Conservation (phyloP, 2,113 vertebrate species). For the Myrmecobius fasciatus region DNA sequence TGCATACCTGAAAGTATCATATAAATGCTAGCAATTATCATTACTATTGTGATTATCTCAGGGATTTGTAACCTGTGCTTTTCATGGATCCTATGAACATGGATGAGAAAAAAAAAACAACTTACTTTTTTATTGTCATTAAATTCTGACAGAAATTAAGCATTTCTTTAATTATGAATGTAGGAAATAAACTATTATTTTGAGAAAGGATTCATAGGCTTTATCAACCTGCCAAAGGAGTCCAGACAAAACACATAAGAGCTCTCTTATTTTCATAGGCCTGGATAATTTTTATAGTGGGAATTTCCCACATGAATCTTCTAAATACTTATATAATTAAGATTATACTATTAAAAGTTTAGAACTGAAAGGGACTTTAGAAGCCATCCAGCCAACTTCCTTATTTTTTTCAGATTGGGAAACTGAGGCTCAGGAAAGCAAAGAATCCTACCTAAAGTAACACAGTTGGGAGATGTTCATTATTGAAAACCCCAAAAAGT, state of each 20-base stretch:
- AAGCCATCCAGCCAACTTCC: neutral
- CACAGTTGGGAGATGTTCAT: neutral
- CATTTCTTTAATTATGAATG: neutral
- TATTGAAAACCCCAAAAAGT: neutral
- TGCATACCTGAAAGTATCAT: neutral
- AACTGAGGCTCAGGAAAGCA: neutral
- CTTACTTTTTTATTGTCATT: neutral
- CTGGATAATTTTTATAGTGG: neutral
- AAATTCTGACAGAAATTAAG: neutral
- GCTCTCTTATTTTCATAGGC: neutral
- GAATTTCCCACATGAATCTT: neutral
- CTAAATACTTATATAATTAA: neutral
- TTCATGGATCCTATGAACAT: neutral
- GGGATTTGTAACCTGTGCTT: neutral
- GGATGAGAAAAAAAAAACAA: neutral
- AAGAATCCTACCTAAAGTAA: neutral
- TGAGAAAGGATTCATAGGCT: neutral
- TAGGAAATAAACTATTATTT: neutral
- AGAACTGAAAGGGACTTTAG: neutral
- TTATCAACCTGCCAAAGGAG: neutral
- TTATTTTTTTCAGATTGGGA: neutral
- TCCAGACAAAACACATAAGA: neutral
- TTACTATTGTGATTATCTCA: neutral
- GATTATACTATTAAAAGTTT: neutral
- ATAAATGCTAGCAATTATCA: neutral